A percentile compares a stretch with the other conserved stretches of the same genome.
These are phyloP conservation scores for Mythimna vitellina DNA, from an alignment of 2,888 invertebrate species.

Conservation along the genomic window DNA sequence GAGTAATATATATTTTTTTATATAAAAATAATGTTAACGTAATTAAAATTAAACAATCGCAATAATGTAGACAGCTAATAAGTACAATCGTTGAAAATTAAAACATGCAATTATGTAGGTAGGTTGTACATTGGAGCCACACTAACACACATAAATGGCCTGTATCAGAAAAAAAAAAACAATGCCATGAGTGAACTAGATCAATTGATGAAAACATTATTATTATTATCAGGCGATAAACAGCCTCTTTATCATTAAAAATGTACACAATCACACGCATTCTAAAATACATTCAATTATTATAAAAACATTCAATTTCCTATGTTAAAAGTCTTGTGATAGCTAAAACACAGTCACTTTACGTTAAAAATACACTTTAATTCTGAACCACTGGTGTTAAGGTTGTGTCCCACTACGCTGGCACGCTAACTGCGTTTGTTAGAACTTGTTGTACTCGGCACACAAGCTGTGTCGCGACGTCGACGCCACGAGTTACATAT, in stretches of 20 bases:
- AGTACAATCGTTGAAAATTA: slow-evolving; percentile 2
- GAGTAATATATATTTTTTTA: neutral
- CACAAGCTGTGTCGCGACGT: slow-evolving; percentile 20
- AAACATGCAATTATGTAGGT: neutral
- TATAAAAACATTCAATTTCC: slow-evolving; percentile 10
- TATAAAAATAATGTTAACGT: neutral
- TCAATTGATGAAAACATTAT: neutral
- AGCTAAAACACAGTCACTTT: slow-evolving; percentile 51
- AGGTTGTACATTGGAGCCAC: no score
- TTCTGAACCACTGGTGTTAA: slow-evolving; percentile 22
- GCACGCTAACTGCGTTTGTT: neutral
- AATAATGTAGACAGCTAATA: slow-evolving; percentile 9
- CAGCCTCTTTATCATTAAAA: slow-evolving; percentile 4
- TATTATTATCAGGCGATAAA: neutral
- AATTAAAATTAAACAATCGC: neutral
- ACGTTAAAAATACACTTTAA: slow-evolving; percentile 31
- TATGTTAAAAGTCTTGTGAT: slow-evolving; percentile 38
- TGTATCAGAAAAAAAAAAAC: no score
- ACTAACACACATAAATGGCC: no score
- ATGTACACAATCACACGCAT: slow-evolving; percentile 4
- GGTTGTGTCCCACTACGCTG: slow-evolving; percentile 7
- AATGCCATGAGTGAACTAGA: neutral
- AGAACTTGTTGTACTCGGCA: slow-evolving; percentile 1
- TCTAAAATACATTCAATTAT: slow-evolving; percentile 16
- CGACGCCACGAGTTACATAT: slow-evolving; percentile 16